Conservation (phyloP, 2,888 invertebrate genomes). For the Eupithecia centaureata region DNA sequence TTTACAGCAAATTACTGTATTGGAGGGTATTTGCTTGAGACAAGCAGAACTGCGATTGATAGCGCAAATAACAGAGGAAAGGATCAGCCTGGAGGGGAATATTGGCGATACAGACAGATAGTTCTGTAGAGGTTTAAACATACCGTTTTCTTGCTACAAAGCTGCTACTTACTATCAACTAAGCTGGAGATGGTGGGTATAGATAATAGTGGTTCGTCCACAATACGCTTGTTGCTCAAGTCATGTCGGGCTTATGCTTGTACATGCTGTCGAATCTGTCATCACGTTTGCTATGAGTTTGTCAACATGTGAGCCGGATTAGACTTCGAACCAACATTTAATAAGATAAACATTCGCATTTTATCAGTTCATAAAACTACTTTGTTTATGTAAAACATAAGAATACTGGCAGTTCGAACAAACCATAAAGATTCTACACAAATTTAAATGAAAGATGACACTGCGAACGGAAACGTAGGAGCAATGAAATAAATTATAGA, state of each 20-base stretch:
- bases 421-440: not conserved
- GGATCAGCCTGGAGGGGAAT: slow-evolving; percentile 38
- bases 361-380: not conserved
- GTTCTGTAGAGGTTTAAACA: slow-evolving; percentile 14
- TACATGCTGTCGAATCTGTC: not conserved
- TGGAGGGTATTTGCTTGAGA: slow-evolving; percentile 41
- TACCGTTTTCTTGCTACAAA: not conserved
- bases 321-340: not conserved
- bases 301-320: not conserved
- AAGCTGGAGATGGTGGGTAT: not conserved
- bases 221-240: not conserved
- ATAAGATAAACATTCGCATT: not conserved
- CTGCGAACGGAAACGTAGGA: slow-evolving; percentile 11
- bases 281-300: not conserved
- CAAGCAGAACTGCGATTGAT: slow-evolving; percentile 43
- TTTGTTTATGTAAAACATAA: not conserved
- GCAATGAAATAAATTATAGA: slow-evolving; percentile 15
- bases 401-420: not conserved
- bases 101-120: slow-evolving; percentile 12
- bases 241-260: not conserved
- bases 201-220: not conserved
- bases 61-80: slow-evolving; percentile 46
- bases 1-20: slow-evolving; percentile 45
- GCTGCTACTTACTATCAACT: not conserved
- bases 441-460: not conserved